Evolutionary conservation across 2,113 vertebrate species (phyloP), one percentile per base, ranked within the genome.

Genomic region (Colius striatus): DNA sequence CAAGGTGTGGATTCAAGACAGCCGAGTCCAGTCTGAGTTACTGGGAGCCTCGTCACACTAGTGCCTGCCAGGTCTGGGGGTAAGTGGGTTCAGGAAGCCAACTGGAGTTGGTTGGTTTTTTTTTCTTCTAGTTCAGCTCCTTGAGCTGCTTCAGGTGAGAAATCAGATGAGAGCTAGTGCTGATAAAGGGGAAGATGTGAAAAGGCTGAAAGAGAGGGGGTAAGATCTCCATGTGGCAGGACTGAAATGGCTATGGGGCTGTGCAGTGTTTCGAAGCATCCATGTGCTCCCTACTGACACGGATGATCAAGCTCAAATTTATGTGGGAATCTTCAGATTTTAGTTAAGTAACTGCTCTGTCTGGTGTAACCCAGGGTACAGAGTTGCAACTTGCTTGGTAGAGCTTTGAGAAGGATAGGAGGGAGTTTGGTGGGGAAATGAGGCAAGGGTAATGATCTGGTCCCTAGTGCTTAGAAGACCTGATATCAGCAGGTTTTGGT

Each of bases 251-350:
- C 36, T 20, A 9, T 8, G 70, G 36, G 43, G 8, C 58, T 47
- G 17, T 0, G 2, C 8, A 4, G 22, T 26, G 26, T 43, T 68
- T 23, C 1, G 1, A 51, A 61, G 29, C 61, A 27, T 43, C 34
- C 17, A 0, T 0, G 16, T 76, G 32, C 21, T 73, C 36, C 29
- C n/a, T 43, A 53, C 45, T 43, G 55, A 20, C 5, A 0, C 19
- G 27, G 58, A 13, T 65, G n/a, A 29, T n/a, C 20, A 23, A 62
- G 43, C 30, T 76, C 22, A 45, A 54, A 63, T 60, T 34, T 30
- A 1, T 0, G 0, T n/a, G 36, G 16, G 21, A 72, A 53, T 61
- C 25, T 57, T 65, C 21, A 61, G n/a, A 34, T 81, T 75, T 67
- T 12, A 16, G 18, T 81, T 60, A 22, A 54, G 2, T 70, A 77